These are phyloP conservation scores for Anseranas semipalmata DNA, from an alignment of 2,113 vertebrate species.

Conservation along the genomic window DNA sequence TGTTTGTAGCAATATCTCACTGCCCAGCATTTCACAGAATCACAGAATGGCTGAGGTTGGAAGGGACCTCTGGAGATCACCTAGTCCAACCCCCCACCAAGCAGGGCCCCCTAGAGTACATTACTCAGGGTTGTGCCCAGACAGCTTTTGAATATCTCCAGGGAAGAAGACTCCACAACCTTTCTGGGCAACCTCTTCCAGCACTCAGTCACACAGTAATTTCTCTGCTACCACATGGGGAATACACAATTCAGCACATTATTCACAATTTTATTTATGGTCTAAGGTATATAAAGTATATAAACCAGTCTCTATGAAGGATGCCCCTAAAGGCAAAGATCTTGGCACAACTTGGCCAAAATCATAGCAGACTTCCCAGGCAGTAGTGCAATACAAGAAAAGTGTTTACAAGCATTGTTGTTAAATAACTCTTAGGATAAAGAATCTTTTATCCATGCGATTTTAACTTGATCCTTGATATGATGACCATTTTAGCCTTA, in stretches of 20 bases:
- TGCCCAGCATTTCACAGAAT: neutral
- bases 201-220: too few relatives aligned
- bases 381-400: neutral
- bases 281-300: neutral
- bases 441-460: neutral
- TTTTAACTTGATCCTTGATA: neutral
- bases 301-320: neutral
- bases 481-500: neutral
- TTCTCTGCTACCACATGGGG: neutral
- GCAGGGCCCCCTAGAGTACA: too few relatives aligned
- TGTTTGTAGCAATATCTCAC: neutral
- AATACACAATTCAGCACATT: rapidly evolving
- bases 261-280: neutral
- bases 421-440: neutral
- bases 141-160: too few relatives aligned
- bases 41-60: too few relatives aligned
- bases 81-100: too few relatives aligned
- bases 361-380: neutral
- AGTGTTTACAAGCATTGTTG: neutral
- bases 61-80: too few relatives aligned
- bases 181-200: too few relatives aligned
- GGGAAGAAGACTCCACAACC: too few relatives aligned
- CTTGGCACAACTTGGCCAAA: neutral
- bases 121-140: too few relatives aligned
- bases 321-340: neutral